These are phyloP conservation scores for Idris sp. DNA, from an alignment of 1,140 invertebrate species.

Conservation along the genomic window DNA sequence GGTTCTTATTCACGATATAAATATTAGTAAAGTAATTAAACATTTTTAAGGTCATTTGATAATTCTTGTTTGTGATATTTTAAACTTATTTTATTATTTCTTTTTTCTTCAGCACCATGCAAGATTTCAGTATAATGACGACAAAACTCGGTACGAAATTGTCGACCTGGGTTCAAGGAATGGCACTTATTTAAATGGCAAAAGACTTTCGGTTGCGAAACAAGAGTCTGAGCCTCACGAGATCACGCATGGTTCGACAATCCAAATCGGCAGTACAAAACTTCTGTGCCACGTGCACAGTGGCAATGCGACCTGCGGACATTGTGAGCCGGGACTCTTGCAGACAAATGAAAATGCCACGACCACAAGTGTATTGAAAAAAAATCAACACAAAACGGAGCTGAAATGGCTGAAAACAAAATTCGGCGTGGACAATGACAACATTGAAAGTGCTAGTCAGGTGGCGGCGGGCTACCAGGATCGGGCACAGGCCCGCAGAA, in stretches of 20 bases:
- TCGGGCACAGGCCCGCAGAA: conserved; percentile 86
- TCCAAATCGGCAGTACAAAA: conserved; percentile 85
- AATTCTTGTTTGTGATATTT: too few relatives aligned
- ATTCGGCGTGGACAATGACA: conserved; percentile 85
- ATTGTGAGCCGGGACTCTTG: conserved; percentile 92
- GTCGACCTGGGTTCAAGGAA: conserved; percentile 92
- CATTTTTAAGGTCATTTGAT: background rate
- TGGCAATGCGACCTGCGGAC: conserved; percentile 89
- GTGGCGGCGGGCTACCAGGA: conserved; percentile 83
- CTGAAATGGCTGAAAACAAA: conserved; percentile 88
- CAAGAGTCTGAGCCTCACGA: conserved; percentile 82
- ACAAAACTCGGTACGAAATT: conserved; percentile 82
- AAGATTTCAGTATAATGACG: conserved; percentile 83
- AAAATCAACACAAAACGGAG: conserved; percentile 83
- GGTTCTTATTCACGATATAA: conserved; percentile 87
- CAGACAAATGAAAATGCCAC: conserved; percentile 61
- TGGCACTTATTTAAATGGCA: conserved; percentile 90
- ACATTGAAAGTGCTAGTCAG: conserved; percentile 70
- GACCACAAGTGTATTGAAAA: conserved; percentile 60
- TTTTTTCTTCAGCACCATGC: conserved; percentile 85
- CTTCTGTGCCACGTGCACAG: conserved; percentile 92
- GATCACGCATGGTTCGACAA: conserved; percentile 86
- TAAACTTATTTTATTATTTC: too few relatives aligned
- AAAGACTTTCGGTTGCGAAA: conserved; percentile 85
- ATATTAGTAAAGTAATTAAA: conserved; percentile 85